phyloP scores from a whole-genome alignment of 2,113 vertebrate species.

The Elaphurus davidianus region DNA sequence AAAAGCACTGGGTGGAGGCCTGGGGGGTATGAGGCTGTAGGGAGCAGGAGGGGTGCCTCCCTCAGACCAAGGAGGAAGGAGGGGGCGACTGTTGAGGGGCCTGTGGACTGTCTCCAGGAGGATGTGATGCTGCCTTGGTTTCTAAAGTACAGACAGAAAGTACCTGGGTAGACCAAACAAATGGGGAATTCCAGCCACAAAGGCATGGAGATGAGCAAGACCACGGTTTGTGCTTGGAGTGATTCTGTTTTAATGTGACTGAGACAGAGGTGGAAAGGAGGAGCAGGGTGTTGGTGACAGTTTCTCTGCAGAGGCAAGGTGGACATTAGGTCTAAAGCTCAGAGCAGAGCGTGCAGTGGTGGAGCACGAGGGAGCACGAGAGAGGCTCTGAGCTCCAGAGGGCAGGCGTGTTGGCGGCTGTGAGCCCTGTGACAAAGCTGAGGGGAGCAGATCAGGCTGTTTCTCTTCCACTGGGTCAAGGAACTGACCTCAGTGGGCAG shows the following conservation, averaged over 20 bases:
- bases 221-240: background rate
- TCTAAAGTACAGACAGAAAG: background rate
- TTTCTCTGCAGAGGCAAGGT: background rate
- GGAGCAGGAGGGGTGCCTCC: background rate
- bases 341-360: background rate
- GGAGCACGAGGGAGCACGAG: accelerated
- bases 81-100: accelerated
- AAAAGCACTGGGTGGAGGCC: background rate
- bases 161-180: background rate
- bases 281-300: background rate
- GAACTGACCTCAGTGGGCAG: background rate
- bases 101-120: background rate
- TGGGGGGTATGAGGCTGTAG: background rate
- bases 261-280: background rate
- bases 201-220: too few relatives aligned
- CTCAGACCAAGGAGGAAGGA: background rate
- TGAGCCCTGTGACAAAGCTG: background rate
- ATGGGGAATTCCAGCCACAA: background rate
- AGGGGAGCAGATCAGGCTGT: background rate
- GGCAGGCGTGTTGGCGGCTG: background rate
- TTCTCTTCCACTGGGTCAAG: background rate
- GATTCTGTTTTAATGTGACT: background rate
- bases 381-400: background rate
- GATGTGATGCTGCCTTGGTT: background rate
- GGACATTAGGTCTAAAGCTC: background rate